Base-by-base conservation (phyloP, 1,140 invertebrate species). In the Brachionus calyciflorus region DNA sequence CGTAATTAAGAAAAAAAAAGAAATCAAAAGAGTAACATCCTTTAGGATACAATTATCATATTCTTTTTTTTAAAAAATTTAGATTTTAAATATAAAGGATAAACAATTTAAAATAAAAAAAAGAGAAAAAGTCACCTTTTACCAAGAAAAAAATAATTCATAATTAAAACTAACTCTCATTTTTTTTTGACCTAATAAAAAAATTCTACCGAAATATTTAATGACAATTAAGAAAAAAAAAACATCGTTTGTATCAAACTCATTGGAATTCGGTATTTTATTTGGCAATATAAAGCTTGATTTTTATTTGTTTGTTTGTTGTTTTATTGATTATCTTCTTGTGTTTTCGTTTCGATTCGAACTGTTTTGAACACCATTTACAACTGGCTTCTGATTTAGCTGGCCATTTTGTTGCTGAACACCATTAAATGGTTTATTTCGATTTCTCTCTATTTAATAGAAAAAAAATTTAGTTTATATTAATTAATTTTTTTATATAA, bases 101-200 rank as follows among this genome's bases (percentile, higher is more conserved):
- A 53, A n/a, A 28, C 53, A 57, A n/a, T n/a, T 30, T 60, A 37
- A 60, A 33, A 33, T n/a, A 33, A 5, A 49, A 49, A 49, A n/a
- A n/a, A 60, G 26, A 33, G 30, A 40, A 60, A 26, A 60, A 60
- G 55, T 60, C 55, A 60, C 55, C 55, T 60, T 60, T 53, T 53
- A 33, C 17, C 9, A 37, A n/a, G 3, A 60, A 60, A 60, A 37
- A 37, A 37, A 37, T 5, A 37, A 37, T n/a, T n/a, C n/a, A 37
- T 5, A 37, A 33, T n/a, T 60, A 33, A 60, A 60, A 60, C n/a
- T 41, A 60, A 60, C 55, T 60, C 55, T 60, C 37, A 5, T 9
- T 37, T 37, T 37, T 2, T 60, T 33, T 10, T 5, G 33, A 37
- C 33, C 9, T 24, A 53, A 53, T 12, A 53, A 60, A 60, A 60